Evolutionary conservation across 2,797 vertebrate genomes (phyloP).

Genomic region (Synanceia verrucosa): DNA sequence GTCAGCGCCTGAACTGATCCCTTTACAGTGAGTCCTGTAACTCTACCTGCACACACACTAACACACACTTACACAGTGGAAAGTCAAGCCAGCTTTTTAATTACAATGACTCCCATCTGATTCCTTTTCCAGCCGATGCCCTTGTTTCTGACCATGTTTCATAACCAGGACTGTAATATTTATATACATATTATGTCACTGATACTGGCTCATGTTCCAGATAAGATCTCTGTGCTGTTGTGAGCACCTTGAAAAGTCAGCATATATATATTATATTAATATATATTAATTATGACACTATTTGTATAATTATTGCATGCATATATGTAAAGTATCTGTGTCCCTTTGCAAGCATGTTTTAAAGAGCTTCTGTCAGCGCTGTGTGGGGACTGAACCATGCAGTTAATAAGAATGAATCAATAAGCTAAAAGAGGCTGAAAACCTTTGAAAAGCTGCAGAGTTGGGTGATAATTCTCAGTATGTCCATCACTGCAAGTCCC

Average conservation of each 20-base stretch:
- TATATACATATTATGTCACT: conserved; percentile 11
- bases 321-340: background rate
- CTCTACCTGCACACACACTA: conserved; percentile 13
- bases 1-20: background rate
- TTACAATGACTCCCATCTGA: conserved; percentile 25
- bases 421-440: background rate
- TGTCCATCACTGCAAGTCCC: background rate
- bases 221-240: background rate
- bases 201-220: conserved; percentile 8
- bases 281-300: background rate
- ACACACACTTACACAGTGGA: conserved; percentile 12
- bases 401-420: background rate
- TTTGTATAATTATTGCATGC: background rate
- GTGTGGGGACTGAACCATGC: background rate
- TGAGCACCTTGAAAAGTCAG: background rate
- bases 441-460: background rate
- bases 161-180: conserved; percentile 29
- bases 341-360: background rate
- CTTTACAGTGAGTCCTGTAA: conserved; percentile 27
- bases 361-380: background rate
- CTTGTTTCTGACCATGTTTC: conserved; percentile 32
- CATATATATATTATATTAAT: background rate
- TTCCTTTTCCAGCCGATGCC: conserved; percentile 21
- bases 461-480: background rate
- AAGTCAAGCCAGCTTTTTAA: conserved; percentile 32